A percentile compares a stretch with the other conserved stretches of the same genome.
These are phyloP conservation scores for Drosophila merina DNA, from an alignment of 2,888 invertebrate genomes.

Conservation along the genomic window DNA sequence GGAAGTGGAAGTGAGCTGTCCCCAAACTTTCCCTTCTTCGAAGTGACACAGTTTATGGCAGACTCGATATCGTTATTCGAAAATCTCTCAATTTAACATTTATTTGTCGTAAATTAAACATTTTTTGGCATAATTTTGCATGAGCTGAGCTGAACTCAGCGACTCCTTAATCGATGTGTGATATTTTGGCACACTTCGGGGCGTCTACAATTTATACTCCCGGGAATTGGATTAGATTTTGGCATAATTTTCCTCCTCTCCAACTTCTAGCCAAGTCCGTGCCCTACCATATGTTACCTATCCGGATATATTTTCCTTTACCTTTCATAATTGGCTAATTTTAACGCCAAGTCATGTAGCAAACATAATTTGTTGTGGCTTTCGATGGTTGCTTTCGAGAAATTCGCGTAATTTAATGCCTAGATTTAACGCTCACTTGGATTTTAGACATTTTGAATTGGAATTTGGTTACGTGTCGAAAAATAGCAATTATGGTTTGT, in stretches of 20 bases:
- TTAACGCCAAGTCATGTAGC: conserved; percentile 68
- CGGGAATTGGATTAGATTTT: conserved; percentile 17
- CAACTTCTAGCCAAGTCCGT: not conserved
- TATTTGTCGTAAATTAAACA: conserved; percentile 77
- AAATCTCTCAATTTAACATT: conserved; percentile 80
- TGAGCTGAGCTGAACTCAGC: conserved; percentile 1
- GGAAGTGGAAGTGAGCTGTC: too few relatives aligned
- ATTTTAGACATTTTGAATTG: conserved; percentile 1
- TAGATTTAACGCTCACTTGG: conserved; percentile 53
- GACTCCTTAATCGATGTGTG: conserved; percentile 30
- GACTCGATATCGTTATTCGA: conserved; percentile 64
- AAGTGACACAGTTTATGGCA: conserved; percentile 69
- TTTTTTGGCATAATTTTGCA: conserved; percentile 51
- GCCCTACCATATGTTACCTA: conserved; percentile 44
- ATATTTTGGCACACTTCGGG: conserved; percentile 52
- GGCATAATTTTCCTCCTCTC: not conserved
- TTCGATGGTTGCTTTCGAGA: conserved; percentile 4
- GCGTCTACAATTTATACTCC: conserved; percentile 25
- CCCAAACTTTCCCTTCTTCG: not conserved
- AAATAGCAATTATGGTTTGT: conserved; percentile 10
- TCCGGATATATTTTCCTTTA: conserved; percentile 1
- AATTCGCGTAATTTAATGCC: conserved; percentile 39
- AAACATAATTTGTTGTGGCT: conserved; percentile 49
- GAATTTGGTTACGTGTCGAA: conserved; percentile 12
- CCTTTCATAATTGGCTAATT: conserved; percentile 57